Evolutionary conservation across 2,797 vertebrate species (phyloP), one percentile per base, ranked within the genome.

Genomic region (Karalla daura): DNA sequence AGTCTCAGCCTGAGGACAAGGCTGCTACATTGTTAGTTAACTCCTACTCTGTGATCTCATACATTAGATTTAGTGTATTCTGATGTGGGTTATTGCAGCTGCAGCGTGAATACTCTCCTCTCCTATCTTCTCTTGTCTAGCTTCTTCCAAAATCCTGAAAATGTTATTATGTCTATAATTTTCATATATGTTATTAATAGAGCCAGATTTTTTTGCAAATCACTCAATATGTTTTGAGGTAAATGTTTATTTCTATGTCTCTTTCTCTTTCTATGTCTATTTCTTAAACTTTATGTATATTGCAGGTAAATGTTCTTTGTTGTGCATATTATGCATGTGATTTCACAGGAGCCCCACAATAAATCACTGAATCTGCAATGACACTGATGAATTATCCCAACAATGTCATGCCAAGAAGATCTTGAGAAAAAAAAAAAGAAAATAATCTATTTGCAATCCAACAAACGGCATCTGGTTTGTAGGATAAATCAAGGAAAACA

Each of bases 311-410:
- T 1, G 0, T 12, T 18, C 18, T 35, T n/a, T n/a, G n/a, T n/a
- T n/a, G n/a, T 70, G 56, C 35, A 47, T 51, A 32, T 21, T 47
- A 17, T 39, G 20, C 9, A 15, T 53, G 10, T 7, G 39, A 40
- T 44, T 17, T 41, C 17, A 44, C 43, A 41, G 18, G 3, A 40
- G 5, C 27, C 37, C 12, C 67, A 52, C 33, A 53, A 65, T 71
- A 56, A 56, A 70, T 72, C 55, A n/a, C 9, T 4, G 15, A 36
- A 74, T 54, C 28, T 37, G 37, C 27, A 25, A 18, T 60, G 70
- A 51, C 59, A 63, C 35, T 68, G 68, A 78, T 41, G 36, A 43
- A 84, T 74, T 18, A 53, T 59, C 30, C 47, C 9, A 47, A 28
- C 4, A 28, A 23, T 10, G 15, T 55, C 24, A 59, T 47, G 5